A percentile compares a stretch with the other conserved stretches of the same genome.
phyloP scores from a whole-genome alignment of 2,888 invertebrate genomes.

The Marasmarcha lunaedactyla region DNA sequence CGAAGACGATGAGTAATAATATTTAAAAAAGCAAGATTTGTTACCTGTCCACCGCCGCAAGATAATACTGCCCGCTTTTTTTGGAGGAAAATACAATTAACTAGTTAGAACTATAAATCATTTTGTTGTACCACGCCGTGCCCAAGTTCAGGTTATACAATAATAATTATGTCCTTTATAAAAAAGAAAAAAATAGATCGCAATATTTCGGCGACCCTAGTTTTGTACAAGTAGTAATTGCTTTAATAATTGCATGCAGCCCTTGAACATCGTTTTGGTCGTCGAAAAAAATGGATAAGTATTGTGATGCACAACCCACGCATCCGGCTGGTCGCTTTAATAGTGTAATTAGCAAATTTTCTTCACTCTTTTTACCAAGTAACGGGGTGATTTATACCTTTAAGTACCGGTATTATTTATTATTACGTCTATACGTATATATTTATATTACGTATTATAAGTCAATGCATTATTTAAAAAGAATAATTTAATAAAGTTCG shows the following conservation, averaged over 20 bases:
- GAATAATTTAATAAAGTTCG: constrained; percentile 2
- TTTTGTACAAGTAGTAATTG: no score
- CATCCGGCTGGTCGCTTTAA: neutral
- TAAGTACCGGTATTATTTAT: neutral
- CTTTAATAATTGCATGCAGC: no score
- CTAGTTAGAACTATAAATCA: constrained; percentile 57
- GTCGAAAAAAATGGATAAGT: no score
- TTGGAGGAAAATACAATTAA: constrained; percentile 66
- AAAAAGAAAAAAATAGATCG: constrained; percentile 7
- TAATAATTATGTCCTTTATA: constrained; percentile 39
- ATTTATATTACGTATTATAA: no score
- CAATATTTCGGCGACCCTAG: no score
- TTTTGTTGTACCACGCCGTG: constrained; percentile 38
- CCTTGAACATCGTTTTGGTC: no score
- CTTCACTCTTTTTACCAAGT: neutral
- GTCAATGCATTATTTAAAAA: no score
- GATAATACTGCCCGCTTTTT: constrained; percentile 60
- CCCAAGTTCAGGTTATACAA: constrained; percentile 50
- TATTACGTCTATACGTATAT: no score
- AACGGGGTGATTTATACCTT: neutral
- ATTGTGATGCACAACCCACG: no score
- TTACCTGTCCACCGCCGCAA: constrained; percentile 63
- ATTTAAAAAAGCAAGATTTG: constrained; percentile 68
- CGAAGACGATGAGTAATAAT: constrained; percentile 69
- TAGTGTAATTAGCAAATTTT: neutral